Percentiles rank a stretch among this genome's conserved stretches.
Evolutionary conservation across 2,797 vertebrate genomes (phyloP).

Genomic region (Poecilia wingei): DNA sequence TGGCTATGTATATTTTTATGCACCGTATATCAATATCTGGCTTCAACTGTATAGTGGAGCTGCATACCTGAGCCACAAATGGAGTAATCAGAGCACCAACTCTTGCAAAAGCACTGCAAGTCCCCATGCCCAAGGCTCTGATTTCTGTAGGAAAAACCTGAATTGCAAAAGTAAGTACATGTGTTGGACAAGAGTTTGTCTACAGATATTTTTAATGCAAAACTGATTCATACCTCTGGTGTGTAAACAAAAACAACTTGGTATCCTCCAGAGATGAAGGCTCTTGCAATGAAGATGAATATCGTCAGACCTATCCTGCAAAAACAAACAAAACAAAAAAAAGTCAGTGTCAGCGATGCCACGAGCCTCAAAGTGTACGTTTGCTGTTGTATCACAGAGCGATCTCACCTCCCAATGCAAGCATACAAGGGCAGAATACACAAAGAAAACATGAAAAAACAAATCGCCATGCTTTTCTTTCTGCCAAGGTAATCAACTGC

Average conservation of each 20-base stretch:
- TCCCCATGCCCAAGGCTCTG: slow-evolving; percentile 88
- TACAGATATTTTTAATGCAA: background rate
- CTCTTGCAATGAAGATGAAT: slow-evolving; percentile 91
- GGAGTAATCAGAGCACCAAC: slow-evolving; percentile 90
- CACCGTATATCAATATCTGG: background rate
- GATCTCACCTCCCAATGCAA: slow-evolving; percentile 87
- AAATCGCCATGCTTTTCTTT: slow-evolving; percentile 90
- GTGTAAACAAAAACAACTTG: slow-evolving; percentile 93
- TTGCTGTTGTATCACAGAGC: background rate
- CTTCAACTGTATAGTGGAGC: background rate
- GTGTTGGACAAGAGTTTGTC: background rate
- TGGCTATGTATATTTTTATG: background rate
- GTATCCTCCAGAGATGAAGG: slow-evolving; percentile 89
- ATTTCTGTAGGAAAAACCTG: slow-evolving; percentile 93
- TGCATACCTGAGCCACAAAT: slow-evolving; percentile 89
- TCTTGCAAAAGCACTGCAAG: slow-evolving; percentile 84
- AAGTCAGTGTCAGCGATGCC: background rate
- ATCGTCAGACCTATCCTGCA: slow-evolving; percentile 81
- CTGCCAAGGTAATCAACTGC: slow-evolving; percentile 88
- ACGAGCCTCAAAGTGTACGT: background rate
- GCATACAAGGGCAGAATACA: slow-evolving; percentile 86
- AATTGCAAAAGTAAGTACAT: background rate
- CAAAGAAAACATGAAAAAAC: slow-evolving; percentile 86
- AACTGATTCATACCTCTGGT: slow-evolving; percentile 82
- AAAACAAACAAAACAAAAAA: background rate